These are phyloP conservation scores for Odontomyia ornata DNA, from an alignment of 2,888 invertebrate genomes.

Conservation along the genomic window DNA sequence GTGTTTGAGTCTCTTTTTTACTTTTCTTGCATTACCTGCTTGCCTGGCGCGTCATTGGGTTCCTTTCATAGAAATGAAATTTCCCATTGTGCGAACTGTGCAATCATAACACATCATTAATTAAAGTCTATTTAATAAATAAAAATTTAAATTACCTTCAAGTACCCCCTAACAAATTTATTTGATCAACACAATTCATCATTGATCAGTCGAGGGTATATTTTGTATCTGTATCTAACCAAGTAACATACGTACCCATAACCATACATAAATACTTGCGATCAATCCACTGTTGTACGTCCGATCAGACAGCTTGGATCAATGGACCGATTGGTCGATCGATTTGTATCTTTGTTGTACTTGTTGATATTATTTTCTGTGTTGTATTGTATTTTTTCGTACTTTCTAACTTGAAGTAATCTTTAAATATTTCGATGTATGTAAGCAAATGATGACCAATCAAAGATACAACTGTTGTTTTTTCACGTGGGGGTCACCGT, in stretches of 20 bases:
- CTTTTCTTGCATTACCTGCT: background rate
- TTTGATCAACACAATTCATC: constrained; percentile 41
- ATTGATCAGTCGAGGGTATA: constrained; percentile 5
- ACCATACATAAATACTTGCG: background rate
- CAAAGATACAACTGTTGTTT: background rate
- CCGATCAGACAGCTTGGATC: constrained; percentile 4
- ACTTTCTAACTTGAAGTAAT: background rate
- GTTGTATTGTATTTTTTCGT: constrained; percentile 23
- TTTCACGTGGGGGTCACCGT: background rate
- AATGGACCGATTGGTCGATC: constrained; percentile 35
- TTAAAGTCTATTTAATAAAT: constrained; percentile 44
- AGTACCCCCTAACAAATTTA: constrained; percentile 40
- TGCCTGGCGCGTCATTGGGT: background rate
- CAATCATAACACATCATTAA: constrained; percentile 45
- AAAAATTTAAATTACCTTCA: constrained; percentile 44
- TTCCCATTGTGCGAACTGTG: constrained; percentile 35
- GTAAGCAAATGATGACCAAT: background rate
- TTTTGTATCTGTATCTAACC: background rate
- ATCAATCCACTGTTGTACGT: constrained; percentile 5
- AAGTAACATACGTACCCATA: background rate
- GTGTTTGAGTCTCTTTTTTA: background rate
- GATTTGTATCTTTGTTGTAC: constrained; percentile 34
- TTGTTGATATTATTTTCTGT: constrained; percentile 42
- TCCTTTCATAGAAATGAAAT: constrained; percentile 23
- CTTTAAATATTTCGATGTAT: background rate